Base-by-base conservation (phyloP, 2,113 vertebrate species). In the Planiliza haematocheilus region DNA sequence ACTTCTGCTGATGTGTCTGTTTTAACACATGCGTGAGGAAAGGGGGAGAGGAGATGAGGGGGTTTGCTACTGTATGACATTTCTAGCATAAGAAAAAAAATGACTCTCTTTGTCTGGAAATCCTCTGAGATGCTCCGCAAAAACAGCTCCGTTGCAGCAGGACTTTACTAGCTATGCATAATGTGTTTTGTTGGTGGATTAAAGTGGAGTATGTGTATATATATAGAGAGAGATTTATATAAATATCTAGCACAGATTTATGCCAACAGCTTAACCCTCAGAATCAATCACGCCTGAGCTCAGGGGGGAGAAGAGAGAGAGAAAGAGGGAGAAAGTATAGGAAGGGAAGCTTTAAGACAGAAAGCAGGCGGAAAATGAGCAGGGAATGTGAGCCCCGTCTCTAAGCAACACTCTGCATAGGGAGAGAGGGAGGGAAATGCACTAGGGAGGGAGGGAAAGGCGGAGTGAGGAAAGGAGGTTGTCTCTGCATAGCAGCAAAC, bases 401-500 rank as follows among this genome's bases (percentile, higher is more conserved):
- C 87, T 30, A 52, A 84, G 84, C 82, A 86, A 89, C 82, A 41
- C 74, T 77, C 71, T 85, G 80, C 61, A 70, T 76, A 68, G 60
- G 66, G 79, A 83, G 69, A 69, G 56, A 76, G 69, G 71, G 56
- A 76, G 76, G 71, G 71, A 65, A 70, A 69, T 55, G 77, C 77
- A 78, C 65, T 86, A 61, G 62, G 80, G 50, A 70, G 50, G 78
- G 80, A 77, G 73, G 45, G 38, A 39, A 56, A 67, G 56, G 57
- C 12, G 63, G 49, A 63, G 56, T 24, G 68, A 50, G 39, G 58
- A 81, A 65, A 42, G 67, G 37, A 77, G 70, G 76, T 58, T 82
- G 91, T 86, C 87, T 89, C 91, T 93, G 91, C 91, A 93, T 92
- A 94, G 91, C 92, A 93, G 92, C 90, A 94, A 91, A 91, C 85